These are phyloP conservation scores for Papilio aristodemus DNA, from an alignment of 1,140 invertebrate genomes.

Conservation along the genomic window DNA sequence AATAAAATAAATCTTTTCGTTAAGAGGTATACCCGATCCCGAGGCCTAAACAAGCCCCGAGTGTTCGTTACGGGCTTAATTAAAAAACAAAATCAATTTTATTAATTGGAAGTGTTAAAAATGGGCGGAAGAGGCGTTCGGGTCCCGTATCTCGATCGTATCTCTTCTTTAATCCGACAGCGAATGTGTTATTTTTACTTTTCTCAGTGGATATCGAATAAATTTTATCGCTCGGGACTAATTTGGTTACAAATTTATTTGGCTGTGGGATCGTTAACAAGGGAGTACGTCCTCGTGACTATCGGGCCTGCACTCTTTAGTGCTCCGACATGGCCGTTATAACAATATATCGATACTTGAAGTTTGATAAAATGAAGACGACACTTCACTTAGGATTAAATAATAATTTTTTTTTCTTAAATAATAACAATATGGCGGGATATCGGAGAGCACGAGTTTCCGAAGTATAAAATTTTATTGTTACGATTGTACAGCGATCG, in stretches of 20 bases:
- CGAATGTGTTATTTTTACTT: conserved; percentile 79
- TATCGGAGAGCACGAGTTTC: conserved; percentile 45
- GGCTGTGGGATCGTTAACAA: conserved; percentile 77
- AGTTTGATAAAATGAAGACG: conserved; percentile 78
- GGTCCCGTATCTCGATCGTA: conserved; percentile 72
- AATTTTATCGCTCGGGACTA: conserved; percentile 79
- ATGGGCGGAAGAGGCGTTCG: conserved; percentile 74
- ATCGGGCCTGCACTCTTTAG: conserved; percentile 74
- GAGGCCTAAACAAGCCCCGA: conserved; percentile 64
- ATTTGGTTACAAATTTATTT: conserved; percentile 81
- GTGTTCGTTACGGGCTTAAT: conserved; percentile 74
- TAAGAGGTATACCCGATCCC: conserved; percentile 74
- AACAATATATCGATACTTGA: conserved; percentile 76
- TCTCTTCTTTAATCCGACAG: conserved; percentile 79
- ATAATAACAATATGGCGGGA: conserved; percentile 41
- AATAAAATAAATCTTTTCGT: conserved; percentile 78
- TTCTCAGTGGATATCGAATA: conserved; percentile 77
- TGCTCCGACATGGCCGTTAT: conserved; percentile 69
- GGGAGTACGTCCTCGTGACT: conserved; percentile 71
- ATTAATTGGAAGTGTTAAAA: conserved; percentile 81
- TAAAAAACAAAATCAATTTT: conserved; percentile 81
- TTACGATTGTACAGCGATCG: conserved; percentile 52
- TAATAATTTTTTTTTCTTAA: conserved; percentile 67
- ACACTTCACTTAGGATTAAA: conserved; percentile 76
- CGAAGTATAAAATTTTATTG: conserved; percentile 70